A percentile compares a stretch with the other conserved stretches of the same genome.
Conservation (phyloP, 2,113 vertebrate species). For the Macrotis lagotis region DNA sequence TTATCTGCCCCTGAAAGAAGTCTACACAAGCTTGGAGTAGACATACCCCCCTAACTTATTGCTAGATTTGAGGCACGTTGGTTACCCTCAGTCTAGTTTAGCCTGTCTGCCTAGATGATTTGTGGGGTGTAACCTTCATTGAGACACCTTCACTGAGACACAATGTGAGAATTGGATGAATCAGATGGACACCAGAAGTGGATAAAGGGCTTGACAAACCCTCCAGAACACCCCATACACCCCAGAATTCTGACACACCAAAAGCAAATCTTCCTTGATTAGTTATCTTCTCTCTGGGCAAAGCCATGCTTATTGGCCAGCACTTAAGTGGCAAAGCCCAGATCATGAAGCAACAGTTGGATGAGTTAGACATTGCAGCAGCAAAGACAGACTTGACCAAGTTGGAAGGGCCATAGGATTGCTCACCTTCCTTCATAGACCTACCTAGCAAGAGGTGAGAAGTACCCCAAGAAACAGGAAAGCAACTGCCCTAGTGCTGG, state of each 20-base stretch:
- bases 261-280: background rate
- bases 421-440: background rate
- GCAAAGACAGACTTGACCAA: background rate
- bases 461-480: background rate
- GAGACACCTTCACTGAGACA: background rate
- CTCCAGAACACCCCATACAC: background rate
- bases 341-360: background rate
- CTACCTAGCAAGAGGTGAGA: background rate
- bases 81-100: background rate
- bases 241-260: background rate
- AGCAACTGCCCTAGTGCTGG: background rate
- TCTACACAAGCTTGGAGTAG: background rate
- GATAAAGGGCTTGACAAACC: too few species aligned
- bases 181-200: background rate
- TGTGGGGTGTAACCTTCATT: background rate
- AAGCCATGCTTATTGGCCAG: background rate
- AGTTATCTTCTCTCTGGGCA: background rate
- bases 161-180: background rate
- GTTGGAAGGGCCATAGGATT: background rate
- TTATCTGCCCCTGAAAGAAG: background rate
- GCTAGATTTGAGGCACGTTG: background rate
- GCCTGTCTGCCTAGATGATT: background rate
- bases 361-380: background rate
- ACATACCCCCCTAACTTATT: background rate
- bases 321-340: background rate